Conservation (phyloP, 2,113 vertebrate species). For the Stictonetta naevosa region DNA sequence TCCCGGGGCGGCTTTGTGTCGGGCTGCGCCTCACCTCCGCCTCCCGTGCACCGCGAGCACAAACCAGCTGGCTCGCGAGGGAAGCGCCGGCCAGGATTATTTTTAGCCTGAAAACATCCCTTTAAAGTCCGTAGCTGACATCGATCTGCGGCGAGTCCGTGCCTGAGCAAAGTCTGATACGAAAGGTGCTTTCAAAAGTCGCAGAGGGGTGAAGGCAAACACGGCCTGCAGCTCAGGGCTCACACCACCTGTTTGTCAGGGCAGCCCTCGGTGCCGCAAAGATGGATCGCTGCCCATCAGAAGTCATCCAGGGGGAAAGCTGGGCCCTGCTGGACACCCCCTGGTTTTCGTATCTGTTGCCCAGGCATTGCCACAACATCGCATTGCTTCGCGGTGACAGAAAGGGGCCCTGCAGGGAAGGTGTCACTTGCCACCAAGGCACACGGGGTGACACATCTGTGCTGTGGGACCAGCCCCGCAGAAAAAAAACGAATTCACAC, state of each 20-base stretch:
- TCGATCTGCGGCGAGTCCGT: background rate
- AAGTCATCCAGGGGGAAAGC: background rate
- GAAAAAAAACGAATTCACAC: background rate
- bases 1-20: background rate
- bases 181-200: background rate
- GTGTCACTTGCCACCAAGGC: background rate
- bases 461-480: background rate
- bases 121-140: background rate
- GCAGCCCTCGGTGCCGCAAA: background rate
- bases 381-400: conserved; percentile 21
- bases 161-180: background rate
- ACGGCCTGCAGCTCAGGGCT: background rate
- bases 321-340: background rate
- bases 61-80: background rate
- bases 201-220: background rate
- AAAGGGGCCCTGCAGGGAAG: background rate
- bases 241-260: background rate
- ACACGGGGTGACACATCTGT: background rate
- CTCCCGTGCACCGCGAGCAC: background rate
- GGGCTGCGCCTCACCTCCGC: background rate
- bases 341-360: conserved; percentile 16
- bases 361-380: background rate
- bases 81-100: background rate
- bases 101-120: background rate
- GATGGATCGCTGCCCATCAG: background rate